phyloP scores from a whole-genome alignment of 1,140 invertebrate genomes.

The Brachionus koreanus region DNA sequence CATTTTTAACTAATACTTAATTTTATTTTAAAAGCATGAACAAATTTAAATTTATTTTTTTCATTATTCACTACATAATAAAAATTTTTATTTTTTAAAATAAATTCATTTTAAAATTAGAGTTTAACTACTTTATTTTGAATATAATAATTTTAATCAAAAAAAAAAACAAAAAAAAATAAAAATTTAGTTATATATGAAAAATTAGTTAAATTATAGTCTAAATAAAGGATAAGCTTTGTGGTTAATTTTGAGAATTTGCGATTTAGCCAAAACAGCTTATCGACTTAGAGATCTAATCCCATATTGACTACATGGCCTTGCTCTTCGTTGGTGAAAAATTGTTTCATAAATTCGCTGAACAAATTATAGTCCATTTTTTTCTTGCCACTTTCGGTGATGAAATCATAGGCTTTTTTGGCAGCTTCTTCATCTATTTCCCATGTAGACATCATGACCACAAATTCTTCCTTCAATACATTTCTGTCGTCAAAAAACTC shows the following conservation, averaged over 20 bases:
- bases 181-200: too few species aligned
- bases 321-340: conserved; percentile 26
- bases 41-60: too few species aligned
- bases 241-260: not conserved
- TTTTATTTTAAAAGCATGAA: too few species aligned
- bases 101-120: too few species aligned
- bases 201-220: too few species aligned
- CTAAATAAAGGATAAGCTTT: too few species aligned
- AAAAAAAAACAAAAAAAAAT: too few species aligned
- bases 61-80: too few species aligned
- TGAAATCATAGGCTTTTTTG: conserved; percentile 33
- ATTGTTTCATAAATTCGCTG: conserved; percentile 43
- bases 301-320: conserved; percentile 42
- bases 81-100: too few species aligned
- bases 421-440: conserved; percentile 36
- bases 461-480: conserved; percentile 38
- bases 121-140: too few species aligned
- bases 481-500: conserved; percentile 45
- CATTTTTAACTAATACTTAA: too few species aligned
- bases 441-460: conserved; percentile 36
- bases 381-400: conserved; percentile 39
- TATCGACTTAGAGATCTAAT: not conserved
- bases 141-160: too few species aligned
- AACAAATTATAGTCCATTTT: conserved; percentile 45
- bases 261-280: not conserved